Conservation (phyloP, 37 sponge, comb jelly and placozoan genomes). For the Tethya wilhelma region DNA sequence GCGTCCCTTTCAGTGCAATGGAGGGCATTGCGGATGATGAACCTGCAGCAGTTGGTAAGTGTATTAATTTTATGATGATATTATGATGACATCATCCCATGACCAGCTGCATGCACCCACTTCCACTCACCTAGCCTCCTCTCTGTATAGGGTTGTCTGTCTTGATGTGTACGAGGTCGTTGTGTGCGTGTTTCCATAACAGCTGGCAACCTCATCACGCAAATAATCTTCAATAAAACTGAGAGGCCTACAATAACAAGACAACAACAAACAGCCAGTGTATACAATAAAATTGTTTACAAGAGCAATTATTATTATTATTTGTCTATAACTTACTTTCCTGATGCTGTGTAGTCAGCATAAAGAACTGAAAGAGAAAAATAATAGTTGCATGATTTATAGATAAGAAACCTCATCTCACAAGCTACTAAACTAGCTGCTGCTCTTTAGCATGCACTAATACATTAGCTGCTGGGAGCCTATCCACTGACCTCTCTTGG, state of each 20-base stretch:
- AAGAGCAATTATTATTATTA: no score
- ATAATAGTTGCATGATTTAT: background rate
- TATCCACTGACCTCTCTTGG: slow-evolving; percentile 45
- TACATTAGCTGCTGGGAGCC: no score
- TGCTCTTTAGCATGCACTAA: background rate
- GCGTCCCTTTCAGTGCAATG: slow-evolving; percentile 79
- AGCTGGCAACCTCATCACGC: slow-evolving; percentile 52
- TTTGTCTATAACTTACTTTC: slow-evolving; percentile 64
- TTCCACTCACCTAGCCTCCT: slow-evolving; percentile 78
- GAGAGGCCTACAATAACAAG: slow-evolving; percentile 38
- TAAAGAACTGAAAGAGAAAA: slow-evolving; percentile 64
- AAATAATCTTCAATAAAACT: slow-evolving; percentile 82
- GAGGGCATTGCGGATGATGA: slow-evolving; percentile 64
- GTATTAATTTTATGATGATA: background rate
- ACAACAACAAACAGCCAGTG: background rate
- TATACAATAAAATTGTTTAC: no score
- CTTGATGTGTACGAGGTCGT: slow-evolving; percentile 65
- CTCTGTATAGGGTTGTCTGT: slow-evolving; percentile 76
- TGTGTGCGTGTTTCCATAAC: slow-evolving; percentile 93
- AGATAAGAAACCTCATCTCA: background rate
- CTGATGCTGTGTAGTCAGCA: slow-evolving; percentile 91
- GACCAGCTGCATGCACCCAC: background rate
- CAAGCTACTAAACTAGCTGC: background rate
- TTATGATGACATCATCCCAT: no score
- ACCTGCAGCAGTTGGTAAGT: slow-evolving; percentile 1